Percentiles rank a stretch among this genome's conserved stretches.
Conservation (phyloP, 1,140 invertebrate species). For the Brachionus asplanchnoidis region DNA sequence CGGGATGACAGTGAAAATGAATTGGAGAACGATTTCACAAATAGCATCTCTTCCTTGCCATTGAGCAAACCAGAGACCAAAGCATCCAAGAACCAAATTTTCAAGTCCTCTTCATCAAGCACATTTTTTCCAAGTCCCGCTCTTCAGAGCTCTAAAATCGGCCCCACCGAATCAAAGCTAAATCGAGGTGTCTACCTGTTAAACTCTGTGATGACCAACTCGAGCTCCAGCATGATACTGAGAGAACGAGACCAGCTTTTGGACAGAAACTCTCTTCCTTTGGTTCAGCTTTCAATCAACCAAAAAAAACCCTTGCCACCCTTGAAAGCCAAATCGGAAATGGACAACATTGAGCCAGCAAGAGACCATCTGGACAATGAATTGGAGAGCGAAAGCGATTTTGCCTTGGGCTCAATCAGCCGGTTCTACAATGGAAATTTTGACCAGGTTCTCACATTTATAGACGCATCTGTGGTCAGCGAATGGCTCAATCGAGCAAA, state of each 20-base stretch:
- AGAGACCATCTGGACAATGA: not conserved
- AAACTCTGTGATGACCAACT: not conserved
- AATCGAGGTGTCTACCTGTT: not conserved
- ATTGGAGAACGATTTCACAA: conserved; percentile 46
- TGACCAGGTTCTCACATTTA: conserved; percentile 38
- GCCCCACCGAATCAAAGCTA: not conserved
- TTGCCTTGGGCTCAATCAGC: not conserved
- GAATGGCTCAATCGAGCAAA: conserved; percentile 53
- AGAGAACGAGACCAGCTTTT: not conserved
- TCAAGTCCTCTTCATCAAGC: not conserved
- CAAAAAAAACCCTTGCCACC: conserved; percentile 18
- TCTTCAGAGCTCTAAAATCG: not conserved
- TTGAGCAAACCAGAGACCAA: conserved; percentile 21
- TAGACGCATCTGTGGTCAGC: conserved; percentile 55
- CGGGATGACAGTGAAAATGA: conserved; percentile 49
- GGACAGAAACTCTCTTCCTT: not conserved
- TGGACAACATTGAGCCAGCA: not conserved
- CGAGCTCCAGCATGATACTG: not conserved
- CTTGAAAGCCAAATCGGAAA: not conserved
- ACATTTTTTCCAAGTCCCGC: not conserved
- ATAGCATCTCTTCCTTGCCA: conserved; percentile 39
- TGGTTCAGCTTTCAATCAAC: not conserved
- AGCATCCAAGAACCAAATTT: not conserved
- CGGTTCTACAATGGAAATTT: not conserved
- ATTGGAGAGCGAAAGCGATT: not conserved